Base-by-base conservation (phyloP, 2,797 vertebrate genomes). In the Enteromius argenteus region DNA sequence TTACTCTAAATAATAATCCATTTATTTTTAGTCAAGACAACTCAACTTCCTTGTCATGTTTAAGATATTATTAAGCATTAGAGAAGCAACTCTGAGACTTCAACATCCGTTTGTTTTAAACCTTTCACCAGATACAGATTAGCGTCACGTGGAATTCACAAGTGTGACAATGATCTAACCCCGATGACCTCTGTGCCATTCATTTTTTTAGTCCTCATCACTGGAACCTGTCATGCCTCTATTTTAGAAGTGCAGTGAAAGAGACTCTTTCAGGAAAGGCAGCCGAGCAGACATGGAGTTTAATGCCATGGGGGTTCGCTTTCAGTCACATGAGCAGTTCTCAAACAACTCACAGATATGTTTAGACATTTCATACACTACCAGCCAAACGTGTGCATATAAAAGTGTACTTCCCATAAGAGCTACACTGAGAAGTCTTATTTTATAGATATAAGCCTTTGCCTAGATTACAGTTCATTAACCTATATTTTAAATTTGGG, bases 261-360 rank as follows among this genome's bases (percentile, higher is more conserved):
- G 67, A 44, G 49, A 7, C 27, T 58, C 35, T 66, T 44, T 86
- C 46, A 64, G 30, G 4, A 56, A 17, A 23, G 56, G 30, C 83
- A 62, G 68, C 66, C 62, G 27, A 72, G 53, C 30, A 71, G 80
- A 74, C 69, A 77, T 11, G 19, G 39, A 80, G 49, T 85, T 78
- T 58, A 88, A 19, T 17, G 35, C 32, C 19, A 14, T 42, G 49
- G 44, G 49, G 62, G 46, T 56, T 85, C 37, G 58, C 58, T 74
- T 84, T 73, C 21, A 49, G 77, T 84, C 81, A 80, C 72, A 51
- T 60, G 77, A 76, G 51, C 76, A 74, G 81, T 49, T 80, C 71
- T 80, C 79, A 67, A 27, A 60, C 73, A 78, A 84, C 77, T 84
- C 62, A 2, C 60, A 84, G 49, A 82, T 66, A 68, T 82, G 74